phyloP scores from a whole-genome alignment of 2,888 invertebrate genomes.

The Agrochola litura region DNA sequence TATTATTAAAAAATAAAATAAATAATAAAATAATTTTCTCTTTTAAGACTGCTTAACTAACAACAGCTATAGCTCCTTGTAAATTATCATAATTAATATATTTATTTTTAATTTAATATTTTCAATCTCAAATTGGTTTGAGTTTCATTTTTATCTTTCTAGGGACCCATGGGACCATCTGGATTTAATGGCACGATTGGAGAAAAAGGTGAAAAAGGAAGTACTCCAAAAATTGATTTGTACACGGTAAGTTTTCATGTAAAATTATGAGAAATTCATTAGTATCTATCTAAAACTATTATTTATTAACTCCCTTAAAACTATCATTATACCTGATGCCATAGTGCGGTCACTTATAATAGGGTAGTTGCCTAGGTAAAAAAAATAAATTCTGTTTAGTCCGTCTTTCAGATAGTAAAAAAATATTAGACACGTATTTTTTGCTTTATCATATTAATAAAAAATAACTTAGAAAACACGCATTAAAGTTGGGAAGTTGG shows the following conservation, averaged over 20 bases:
- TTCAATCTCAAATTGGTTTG: background rate
- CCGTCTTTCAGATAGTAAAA: too few species aligned
- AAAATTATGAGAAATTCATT: background rate
- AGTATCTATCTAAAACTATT: too few species aligned
- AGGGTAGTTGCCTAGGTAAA: too few species aligned
- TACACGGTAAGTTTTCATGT: constrained; percentile 70
- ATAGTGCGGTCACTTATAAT: background rate
- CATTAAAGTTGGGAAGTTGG: too few species aligned
- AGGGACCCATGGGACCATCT: constrained; percentile 68
- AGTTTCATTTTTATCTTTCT: constrained; percentile 11
- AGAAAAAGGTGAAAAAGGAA: constrained; percentile 81
- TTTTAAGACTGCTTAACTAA: background rate
- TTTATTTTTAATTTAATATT: background rate
- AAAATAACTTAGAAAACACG: too few species aligned
- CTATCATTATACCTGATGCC: background rate
- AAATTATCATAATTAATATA: background rate
- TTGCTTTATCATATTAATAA: too few species aligned
- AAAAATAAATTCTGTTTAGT: too few species aligned
- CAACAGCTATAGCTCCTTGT: too few species aligned
- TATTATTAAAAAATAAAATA: too few species aligned
- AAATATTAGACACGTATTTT: too few species aligned
- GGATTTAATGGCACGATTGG: constrained; percentile 72
- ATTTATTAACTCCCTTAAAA: too few species aligned
- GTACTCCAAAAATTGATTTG: constrained; percentile 70
- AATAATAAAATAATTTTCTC: background rate